phyloP scores from a whole-genome alignment of 92 coral and sea anemone genomes.

The Porites rus region DNA sequence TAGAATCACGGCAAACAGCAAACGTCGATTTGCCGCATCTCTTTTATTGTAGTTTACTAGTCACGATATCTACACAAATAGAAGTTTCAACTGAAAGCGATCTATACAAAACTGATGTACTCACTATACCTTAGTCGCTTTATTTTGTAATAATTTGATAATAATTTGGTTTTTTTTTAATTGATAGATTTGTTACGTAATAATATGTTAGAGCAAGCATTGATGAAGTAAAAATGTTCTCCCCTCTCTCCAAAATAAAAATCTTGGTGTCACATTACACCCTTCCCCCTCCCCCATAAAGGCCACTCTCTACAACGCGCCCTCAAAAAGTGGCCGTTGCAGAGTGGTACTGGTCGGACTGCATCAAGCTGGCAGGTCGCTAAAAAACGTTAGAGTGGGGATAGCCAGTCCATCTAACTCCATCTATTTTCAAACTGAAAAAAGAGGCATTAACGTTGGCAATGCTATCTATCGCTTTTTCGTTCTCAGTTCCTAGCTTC shows the following conservation, averaged over 20 bases:
- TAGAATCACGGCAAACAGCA: slow-evolving; percentile 24
- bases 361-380: slow-evolving; percentile 11
- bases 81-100: background rate
- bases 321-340: slow-evolving; percentile 12
- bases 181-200: too few species aligned
- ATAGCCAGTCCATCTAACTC: background rate
- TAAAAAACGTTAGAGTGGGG: slow-evolving; percentile 3
- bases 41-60: slow-evolving; percentile 24
- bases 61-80: slow-evolving; percentile 11
- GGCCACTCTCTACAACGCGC: slow-evolving; percentile 4
- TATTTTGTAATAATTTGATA: too few species aligned
- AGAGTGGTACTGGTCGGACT: slow-evolving; percentile 7
- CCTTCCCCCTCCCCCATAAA: background rate
- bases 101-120: too few species aligned
- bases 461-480: too few species aligned
- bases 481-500: too few species aligned
- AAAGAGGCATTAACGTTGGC: background rate
- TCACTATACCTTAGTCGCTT: too few species aligned
- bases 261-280: background rate
- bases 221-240: too few species aligned
- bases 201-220: too few species aligned
- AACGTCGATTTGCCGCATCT: slow-evolving; percentile 29
- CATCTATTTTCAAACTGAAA: background rate
- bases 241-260: too few species aligned
- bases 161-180: too few species aligned